Evolutionary conservation across 2,797 vertebrate genomes (phyloP).

Genomic region (Mus spretus): DNA sequence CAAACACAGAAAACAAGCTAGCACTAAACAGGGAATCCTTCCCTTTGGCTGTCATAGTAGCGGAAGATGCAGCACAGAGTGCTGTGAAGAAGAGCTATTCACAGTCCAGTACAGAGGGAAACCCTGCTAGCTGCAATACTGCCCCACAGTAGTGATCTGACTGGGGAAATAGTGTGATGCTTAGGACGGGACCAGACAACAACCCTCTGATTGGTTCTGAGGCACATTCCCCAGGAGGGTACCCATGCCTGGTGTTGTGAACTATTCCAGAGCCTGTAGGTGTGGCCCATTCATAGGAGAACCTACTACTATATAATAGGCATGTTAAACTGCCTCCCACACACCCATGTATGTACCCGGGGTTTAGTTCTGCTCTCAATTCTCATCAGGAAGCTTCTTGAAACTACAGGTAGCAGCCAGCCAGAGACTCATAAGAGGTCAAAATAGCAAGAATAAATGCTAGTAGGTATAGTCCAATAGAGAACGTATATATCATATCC

Average conservation of each 20-base stretch:
- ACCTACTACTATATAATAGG: too few species aligned
- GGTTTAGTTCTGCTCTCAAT: too few species aligned
- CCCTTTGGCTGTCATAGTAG: too few species aligned
- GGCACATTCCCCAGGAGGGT: too few species aligned
- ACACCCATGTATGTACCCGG: neutral
- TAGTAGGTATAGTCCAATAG: neutral
- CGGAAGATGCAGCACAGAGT: too few species aligned
- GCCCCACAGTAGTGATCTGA: neutral
- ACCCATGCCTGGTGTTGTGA: neutral
- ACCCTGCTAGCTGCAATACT: neutral
- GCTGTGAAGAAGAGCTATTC: too few species aligned
- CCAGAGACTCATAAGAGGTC: neutral
- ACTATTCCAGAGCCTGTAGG: neutral
- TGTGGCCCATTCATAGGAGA: neutral
- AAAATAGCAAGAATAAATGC: neutral
- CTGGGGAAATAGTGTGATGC: neutral
- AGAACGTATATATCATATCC: neutral
- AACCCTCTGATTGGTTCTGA: neutral
- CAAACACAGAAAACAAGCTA: neutral
- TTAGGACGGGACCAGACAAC: neutral
- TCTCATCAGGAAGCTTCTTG: neutral
- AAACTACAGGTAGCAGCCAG: neutral
- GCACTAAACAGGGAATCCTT: neutral
- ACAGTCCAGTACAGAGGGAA: neutral
- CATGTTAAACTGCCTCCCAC: neutral